These are phyloP conservation scores for Tholera decimalis DNA, from an alignment of 2,888 invertebrate genomes.

Conservation along the genomic window DNA sequence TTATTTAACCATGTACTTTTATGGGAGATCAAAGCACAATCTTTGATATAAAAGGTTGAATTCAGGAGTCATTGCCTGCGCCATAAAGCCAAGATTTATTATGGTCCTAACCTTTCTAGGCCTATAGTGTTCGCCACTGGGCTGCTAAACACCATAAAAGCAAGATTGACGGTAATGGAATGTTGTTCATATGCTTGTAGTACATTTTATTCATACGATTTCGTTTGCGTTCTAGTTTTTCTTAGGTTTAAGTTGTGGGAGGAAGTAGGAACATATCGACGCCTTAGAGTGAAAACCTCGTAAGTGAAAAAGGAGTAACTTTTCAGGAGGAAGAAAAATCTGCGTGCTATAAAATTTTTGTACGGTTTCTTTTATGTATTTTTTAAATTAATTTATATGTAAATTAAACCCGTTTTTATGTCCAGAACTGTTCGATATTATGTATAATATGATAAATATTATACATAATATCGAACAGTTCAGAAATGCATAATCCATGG, in stretches of 20 bases:
- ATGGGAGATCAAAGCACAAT: conserved; percentile 46
- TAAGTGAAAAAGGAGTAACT: too few relatives aligned
- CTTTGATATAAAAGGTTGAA: conserved; percentile 70
- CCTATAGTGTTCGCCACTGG: conserved; percentile 59
- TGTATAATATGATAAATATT: too few relatives aligned
- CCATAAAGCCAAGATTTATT: conserved; percentile 80
- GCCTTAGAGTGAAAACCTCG: too few relatives aligned
- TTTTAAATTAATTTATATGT: too few relatives aligned
- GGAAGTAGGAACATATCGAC: too few relatives aligned
- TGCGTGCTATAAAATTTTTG: too few relatives aligned
- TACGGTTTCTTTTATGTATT: too few relatives aligned
- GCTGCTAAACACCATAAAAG: conserved; percentile 62
- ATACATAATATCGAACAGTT: too few relatives aligned
- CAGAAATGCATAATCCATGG: too few relatives aligned
- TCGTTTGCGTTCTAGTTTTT: conserved; percentile 25
- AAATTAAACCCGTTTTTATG: too few relatives aligned
- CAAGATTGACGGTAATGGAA: conserved; percentile 49
- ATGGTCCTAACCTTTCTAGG: conserved; percentile 64
- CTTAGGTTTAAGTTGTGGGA: conserved; percentile 11
- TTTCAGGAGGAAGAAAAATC: too few relatives aligned
- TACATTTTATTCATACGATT: conserved; percentile 43
- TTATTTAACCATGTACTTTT: conserved; percentile 49
- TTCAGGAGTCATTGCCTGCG: conserved; percentile 73
- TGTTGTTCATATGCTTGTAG: conserved; percentile 49
- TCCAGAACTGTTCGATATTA: too few relatives aligned